Percentiles rank a stretch among this genome's conserved stretches.
Conservation (phyloP, 2,113 vertebrate genomes). For the Erythrolamprus reginae region DNA sequence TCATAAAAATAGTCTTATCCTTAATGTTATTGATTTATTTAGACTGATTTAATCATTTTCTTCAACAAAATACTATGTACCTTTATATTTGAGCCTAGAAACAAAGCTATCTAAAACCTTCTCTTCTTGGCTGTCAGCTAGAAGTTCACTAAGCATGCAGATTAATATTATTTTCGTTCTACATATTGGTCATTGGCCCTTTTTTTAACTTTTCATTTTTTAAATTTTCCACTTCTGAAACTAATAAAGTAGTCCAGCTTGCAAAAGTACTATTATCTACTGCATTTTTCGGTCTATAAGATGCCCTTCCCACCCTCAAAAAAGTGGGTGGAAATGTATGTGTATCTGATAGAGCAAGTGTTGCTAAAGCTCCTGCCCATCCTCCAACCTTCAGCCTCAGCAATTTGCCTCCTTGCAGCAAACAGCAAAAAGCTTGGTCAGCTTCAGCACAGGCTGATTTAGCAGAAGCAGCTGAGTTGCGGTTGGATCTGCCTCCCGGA, state of each 20-base stretch:
- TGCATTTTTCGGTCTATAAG: too few relatives aligned
- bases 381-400: too few relatives aligned
- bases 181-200: not conserved
- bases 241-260: not conserved
- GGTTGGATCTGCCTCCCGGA: too few relatives aligned
- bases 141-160: not conserved
- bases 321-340: too few relatives aligned
- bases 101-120: not conserved
- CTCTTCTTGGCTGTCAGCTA: not conserved
- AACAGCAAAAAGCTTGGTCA: too few relatives aligned
- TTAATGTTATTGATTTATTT: not conserved
- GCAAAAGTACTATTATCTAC: not conserved
- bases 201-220: not conserved
- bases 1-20: not conserved
- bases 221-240: not conserved
- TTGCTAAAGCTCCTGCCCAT: too few relatives aligned
- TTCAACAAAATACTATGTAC: not conserved
- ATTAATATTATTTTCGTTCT: not conserved
- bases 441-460: too few relatives aligned
- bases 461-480: too few relatives aligned
- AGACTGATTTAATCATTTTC: not conserved
- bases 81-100: not conserved
- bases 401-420: too few relatives aligned
- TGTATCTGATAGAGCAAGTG: too few relatives aligned
- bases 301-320: too few relatives aligned